Evolutionary conservation across 2,888 invertebrate genomes (phyloP).

Genomic region (Nemotelus pantherinus): DNA sequence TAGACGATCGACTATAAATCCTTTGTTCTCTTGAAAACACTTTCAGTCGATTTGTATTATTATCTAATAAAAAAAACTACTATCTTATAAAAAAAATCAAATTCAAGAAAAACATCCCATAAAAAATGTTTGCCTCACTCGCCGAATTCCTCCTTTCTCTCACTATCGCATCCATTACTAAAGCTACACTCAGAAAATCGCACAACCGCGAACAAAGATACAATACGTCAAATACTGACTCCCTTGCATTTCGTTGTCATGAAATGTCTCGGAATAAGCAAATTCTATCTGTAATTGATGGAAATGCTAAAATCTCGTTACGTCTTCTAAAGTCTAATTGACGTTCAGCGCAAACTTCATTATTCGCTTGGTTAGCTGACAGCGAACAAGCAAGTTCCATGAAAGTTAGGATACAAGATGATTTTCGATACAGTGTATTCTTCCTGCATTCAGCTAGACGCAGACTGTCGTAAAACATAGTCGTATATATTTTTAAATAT

Average conservation of each 20-base stretch:
- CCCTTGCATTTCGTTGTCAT: slow-evolving; percentile 16
- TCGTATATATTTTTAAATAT: background rate
- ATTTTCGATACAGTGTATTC: background rate
- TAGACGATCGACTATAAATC: too few species aligned
- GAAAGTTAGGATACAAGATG: background rate
- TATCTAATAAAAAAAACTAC: too few species aligned
- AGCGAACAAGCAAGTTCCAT: slow-evolving; percentile 17
- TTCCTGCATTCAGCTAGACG: background rate
- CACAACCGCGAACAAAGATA: too few species aligned
- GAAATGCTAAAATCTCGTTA: slow-evolving; percentile 42
- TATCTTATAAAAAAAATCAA: too few species aligned
- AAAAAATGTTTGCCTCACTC: too few species aligned
- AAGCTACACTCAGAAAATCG: too few species aligned
- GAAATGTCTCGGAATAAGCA: slow-evolving; percentile 29
- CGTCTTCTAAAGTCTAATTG: slow-evolving; percentile 40
- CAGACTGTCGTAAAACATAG: background rate
- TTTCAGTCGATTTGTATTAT: too few species aligned
- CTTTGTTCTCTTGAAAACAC: too few species aligned
- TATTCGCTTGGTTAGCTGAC: slow-evolving; percentile 41
- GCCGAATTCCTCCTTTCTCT: too few species aligned
- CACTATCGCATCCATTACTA: too few species aligned
- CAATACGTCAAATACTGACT: background rate
- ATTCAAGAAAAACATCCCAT: too few species aligned
- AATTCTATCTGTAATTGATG: slow-evolving; percentile 39
- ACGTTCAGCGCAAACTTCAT: slow-evolving; percentile 43